These are phyloP conservation scores for Centrocercus urophasianus DNA, from an alignment of 2,113 vertebrate genomes.

Conservation along the genomic window DNA sequence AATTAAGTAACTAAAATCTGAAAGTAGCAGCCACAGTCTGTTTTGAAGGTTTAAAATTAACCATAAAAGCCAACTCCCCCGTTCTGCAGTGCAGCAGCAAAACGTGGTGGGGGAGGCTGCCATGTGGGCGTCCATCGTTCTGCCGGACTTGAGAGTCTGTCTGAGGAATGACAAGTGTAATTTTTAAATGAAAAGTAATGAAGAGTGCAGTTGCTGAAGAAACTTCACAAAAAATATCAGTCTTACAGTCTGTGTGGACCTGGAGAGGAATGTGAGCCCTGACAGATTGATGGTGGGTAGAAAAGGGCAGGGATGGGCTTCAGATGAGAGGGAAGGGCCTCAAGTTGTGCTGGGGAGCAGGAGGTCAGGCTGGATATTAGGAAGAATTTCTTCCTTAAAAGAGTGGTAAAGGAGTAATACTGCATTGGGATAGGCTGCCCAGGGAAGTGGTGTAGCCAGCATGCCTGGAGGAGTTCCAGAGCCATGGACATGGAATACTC, in stretches of 20 bases:
- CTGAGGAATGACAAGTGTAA: not conserved
- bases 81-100: not conserved
- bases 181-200: not conserved
- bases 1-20: not conserved
- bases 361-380: too few relatives aligned
- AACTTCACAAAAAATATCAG: not conserved
- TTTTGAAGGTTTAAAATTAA: not conserved
- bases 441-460: too few relatives aligned
- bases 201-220: not conserved
- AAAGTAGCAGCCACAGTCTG: not conserved
- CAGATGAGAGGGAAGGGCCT: too few relatives aligned
- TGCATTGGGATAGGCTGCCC: too few relatives aligned
- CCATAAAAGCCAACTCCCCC: not conserved
- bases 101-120: not conserved
- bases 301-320: not conserved
- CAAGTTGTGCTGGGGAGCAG: too few relatives aligned
- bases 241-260: not conserved
- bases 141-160: rapidly evolving
- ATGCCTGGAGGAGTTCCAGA: too few relatives aligned
- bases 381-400: too few relatives aligned
- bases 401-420: too few relatives aligned
- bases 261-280: not conserved
- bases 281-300: not conserved
- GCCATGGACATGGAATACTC: too few relatives aligned
- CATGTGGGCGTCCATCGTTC: not conserved